Base-by-base conservation (phyloP, 2,888 invertebrate genomes). In the Allygus modestus region DNA sequence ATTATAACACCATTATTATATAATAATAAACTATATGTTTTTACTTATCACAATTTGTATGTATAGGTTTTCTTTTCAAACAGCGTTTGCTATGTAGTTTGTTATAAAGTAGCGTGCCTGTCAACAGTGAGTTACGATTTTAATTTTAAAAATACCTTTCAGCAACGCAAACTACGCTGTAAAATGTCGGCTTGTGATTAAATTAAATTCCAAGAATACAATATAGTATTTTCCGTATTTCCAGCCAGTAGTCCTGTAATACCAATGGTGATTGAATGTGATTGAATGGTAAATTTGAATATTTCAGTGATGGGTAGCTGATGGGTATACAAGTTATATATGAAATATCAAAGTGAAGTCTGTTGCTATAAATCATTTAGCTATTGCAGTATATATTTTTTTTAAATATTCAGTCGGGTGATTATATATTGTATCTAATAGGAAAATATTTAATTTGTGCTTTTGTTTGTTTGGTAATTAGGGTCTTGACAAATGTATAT, bases 91-190 rank as follows among this genome's bases (percentile, higher is more conserved):
- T 20, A 15, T 20, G n/a, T 54, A 20, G 20, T 54, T 54, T 54
- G 54, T 54, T 54, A 54, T 23, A 54, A 15, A 54, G 20, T 23
- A 23, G 20, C 54, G 20, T 54, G 54, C 20, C 54, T 20, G 54
- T 23, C 54, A 54, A 20, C 20, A 7, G 54, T 7, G 54, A 54
- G 23, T 54, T 23, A 54, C 54, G 54, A 54, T 1, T 54, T 54
- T 54, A 54, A 54, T 54, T 54, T 54, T 54, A 54, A 54, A 54
- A 54, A 54, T 54, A 15, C 54, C 54, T 54, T 54, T 23, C 54
- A 11, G 11, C 20, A 54, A 23, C 23, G 20, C 23, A 23, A 23
- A 15, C 46, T 15, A 17, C 46, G 12, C 17, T 17, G 17, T 15
- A 17, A 46, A 54, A 54, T 54, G 23, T 20, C 54, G 7, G 20